These are phyloP conservation scores for Sminthurides aquaticus DNA, from an alignment of 2,888 invertebrate species.

Conservation along the genomic window DNA sequence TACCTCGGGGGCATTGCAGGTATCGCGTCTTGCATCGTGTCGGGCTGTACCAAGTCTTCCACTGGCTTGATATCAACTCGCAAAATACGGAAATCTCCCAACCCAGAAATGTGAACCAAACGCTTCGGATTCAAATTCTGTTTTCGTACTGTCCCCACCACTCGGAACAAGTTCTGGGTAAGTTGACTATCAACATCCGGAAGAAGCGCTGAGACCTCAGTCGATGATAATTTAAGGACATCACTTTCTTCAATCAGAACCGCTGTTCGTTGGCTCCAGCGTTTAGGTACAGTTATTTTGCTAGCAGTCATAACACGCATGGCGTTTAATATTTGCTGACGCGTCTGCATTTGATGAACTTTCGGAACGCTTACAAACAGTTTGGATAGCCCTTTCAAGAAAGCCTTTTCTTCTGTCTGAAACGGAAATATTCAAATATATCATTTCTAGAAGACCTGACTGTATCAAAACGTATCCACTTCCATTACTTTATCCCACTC, in stretches of 20 bases:
- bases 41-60: slow-evolving; percentile 48
- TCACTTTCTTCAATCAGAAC: slow-evolving; percentile 32
- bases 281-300: slow-evolving; percentile 34
- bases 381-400: slow-evolving; percentile 30
- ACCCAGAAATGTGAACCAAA: slow-evolving; percentile 81
- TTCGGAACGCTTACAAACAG: slow-evolving; percentile 52
- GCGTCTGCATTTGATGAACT: slow-evolving; percentile 74
- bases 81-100: slow-evolving; percentile 87
- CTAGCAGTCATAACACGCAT: slow-evolving; percentile 37
- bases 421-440: slow-evolving; percentile 42
- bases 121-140: slow-evolving; percentile 76
- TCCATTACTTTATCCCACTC: no score
- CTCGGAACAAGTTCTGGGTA: slow-evolving; percentile 59
- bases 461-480: no score
- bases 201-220: slow-evolving; percentile 17
- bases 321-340: slow-evolving; percentile 50
- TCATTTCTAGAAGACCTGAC: slow-evolving; percentile 8
- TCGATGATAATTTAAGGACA: slow-evolving; percentile 17
- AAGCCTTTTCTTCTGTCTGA: slow-evolving; percentile 47
- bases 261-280: slow-evolving; percentile 32
- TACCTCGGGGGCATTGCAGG: slow-evolving; percentile 30
- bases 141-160: slow-evolving; percentile 82
- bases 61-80: slow-evolving; percentile 53
- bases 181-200: slow-evolving; percentile 18
- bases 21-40: background rate